Base-by-base conservation (phyloP, 2,888 invertebrate species). In the Drosophila cognata region DNA sequence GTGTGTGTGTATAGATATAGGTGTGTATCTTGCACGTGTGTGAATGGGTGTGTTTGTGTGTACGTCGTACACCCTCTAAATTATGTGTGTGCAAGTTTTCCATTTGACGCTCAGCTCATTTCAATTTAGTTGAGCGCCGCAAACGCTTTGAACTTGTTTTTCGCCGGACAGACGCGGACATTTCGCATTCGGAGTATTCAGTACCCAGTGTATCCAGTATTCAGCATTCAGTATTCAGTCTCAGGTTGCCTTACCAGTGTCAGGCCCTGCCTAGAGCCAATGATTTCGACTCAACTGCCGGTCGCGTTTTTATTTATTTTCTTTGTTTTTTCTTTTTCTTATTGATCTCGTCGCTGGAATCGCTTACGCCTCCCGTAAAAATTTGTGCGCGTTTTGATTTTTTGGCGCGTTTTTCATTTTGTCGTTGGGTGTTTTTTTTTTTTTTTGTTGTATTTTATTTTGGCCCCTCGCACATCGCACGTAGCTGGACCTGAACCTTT, bases 121-220 rank as follows among this genome's bases (percentile, higher is more conserved):
- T 90, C 75, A 81, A 88, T 91, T 92, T 87, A 90, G 91, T 92
- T 88, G 86, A 77, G 88, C 91, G 91, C 81, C 88, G 86, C 88
- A 89, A 91, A 91, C 82, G 91, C 85, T 91, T 91, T 88, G 89
- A 91, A 89, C 90, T 91, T 79, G 81, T 87, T 91, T 84, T 79
- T 7, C 63, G 56, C 43, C 79, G 79, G 76, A 78, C 78, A 62
- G 58, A 77, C 74, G 68, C 77, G 77, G 57, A 78, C 78, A 71
- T 43, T 65, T 74, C 74, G 57, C 66, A 63, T 57, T 72, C 31
- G 29, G 31, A 51, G 29, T 29, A 11, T n/a, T 31, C 51, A 31
- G 52, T 50, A 25, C 33, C n/a, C 48, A 67, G 61, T 46, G 25
- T 65, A 28, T 55, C 11, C 11, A 46, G 46, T 61, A 8, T 25